Evolutionary conservation across 2,113 vertebrate genomes (phyloP).

Genomic region (Bos indicus): DNA sequence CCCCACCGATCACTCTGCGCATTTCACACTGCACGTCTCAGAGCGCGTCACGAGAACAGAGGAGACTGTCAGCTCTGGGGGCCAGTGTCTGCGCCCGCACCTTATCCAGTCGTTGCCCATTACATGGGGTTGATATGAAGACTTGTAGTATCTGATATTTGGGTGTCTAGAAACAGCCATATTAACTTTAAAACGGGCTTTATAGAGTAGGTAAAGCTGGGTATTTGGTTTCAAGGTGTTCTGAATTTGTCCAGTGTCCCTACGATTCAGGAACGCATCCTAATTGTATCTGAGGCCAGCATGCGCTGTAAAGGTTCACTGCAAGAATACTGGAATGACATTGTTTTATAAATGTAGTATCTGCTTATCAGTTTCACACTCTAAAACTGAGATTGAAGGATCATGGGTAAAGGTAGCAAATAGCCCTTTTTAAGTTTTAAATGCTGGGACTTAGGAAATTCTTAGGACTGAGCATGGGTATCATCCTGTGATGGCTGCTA

Average conservation of each 20-base stretch:
- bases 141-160: not conserved
- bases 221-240: not conserved
- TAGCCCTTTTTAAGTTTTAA: not conserved
- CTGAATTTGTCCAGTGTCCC: not conserved
- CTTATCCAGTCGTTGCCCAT: accelerated
- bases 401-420: not conserved
- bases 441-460: not conserved
- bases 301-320: accelerated
- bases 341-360: too few relatives aligned
- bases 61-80: accelerated
- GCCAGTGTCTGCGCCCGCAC: not conserved
- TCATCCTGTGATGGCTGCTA: not conserved
- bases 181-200: not conserved
- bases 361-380: not conserved
- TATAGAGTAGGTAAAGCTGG: not conserved
- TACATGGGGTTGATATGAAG: accelerated
- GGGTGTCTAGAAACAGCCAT: not conserved
- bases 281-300: not conserved
- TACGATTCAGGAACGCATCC: not conserved
- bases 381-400: not conserved
- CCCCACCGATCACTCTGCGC: accelerated
- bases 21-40: accelerated
- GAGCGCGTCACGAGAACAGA: accelerated
- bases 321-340: not conserved
- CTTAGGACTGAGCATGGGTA: not conserved